Evolutionary conservation across 2,888 invertebrate genomes (phyloP), one percentile per base, ranked within the genome.

Genomic region (Onchidella celtica): DNA sequence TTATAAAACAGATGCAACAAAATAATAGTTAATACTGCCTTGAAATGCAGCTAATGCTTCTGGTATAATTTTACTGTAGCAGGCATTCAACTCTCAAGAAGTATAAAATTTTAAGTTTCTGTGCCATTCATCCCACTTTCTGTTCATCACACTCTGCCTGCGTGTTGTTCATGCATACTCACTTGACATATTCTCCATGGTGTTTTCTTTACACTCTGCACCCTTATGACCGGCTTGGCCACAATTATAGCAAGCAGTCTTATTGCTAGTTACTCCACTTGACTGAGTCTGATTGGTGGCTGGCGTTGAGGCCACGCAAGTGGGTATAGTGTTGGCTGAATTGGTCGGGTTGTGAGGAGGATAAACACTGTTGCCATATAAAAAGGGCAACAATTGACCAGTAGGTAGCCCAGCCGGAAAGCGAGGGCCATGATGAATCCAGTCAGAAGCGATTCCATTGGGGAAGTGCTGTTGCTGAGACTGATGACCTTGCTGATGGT

Each of bases 121-220:
- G n/a, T n/a, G n/a, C n/a, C n/a, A n/a, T n/a, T n/a, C n/a, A n/a
- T n/a, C n/a, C n/a, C n/a, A n/a, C n/a, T n/a, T n/a, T n/a, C n/a
- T n/a, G n/a, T n/a, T n/a, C n/a, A n/a, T n/a, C n/a, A n/a, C n/a
- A n/a, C n/a, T n/a, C n/a, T n/a, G n/a, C n/a, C n/a, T n/a, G n/a
- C n/a, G n/a, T n/a, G n/a, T n/a, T n/a, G n/a, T n/a, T n/a, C n/a
- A n/a, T n/a, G n/a, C n/a, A 24, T 66, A 83, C 85, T 84, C 85
- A 90, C 91, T 90, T 73, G 97, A 97, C 94, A 97, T 96, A 93
- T 97, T 97, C 93, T 98, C 98, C 95, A 98, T 97, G 80, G 97
- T 97, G 85, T 96, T 96, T 92, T 97, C 97, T 91, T 96, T 96
- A 93, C 98, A 98, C 88, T 98, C 98, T 89, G 95, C 95, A 34